These are phyloP conservation scores for Gibbula magus DNA, from an alignment of 2,888 invertebrate species.

Conservation along the genomic window DNA sequence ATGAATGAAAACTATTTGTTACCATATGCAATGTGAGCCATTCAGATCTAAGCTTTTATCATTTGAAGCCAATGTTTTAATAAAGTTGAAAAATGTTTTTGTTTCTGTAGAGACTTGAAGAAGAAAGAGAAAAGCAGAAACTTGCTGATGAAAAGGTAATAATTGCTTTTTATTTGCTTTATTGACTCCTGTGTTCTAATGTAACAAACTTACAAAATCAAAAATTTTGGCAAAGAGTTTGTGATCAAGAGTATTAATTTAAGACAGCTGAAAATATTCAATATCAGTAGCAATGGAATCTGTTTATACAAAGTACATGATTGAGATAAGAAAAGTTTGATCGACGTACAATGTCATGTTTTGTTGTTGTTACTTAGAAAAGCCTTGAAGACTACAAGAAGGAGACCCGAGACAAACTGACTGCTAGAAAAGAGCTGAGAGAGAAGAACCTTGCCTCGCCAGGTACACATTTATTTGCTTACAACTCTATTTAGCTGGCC, in stretches of 20 bases:
- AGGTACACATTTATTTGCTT: slow-evolving; percentile 51
- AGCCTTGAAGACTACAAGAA: slow-evolving; percentile 77
- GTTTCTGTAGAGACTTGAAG: slow-evolving; percentile 33
- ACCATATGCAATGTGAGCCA: no score
- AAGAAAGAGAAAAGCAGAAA: slow-evolving; percentile 53
- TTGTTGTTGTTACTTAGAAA: slow-evolving; percentile 53
- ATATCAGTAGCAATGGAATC: no score
- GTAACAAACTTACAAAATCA: no score
- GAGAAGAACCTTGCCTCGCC: slow-evolving; percentile 81
- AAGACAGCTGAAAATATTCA: no score
- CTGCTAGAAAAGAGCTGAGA: slow-evolving; percentile 82
- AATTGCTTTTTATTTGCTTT: neutral
- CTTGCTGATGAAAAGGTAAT: slow-evolving; percentile 7
- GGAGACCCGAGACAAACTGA: slow-evolving; percentile 82
- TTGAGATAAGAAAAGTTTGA: neutral
- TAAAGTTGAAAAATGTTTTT: neutral
- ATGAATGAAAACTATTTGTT: no score
- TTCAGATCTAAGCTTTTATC: no score
- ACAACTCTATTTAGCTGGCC: neutral
- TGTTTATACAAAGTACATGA: neutral
- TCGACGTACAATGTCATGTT: neutral
- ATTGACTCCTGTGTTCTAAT: neutral
- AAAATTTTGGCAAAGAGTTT: neutral
- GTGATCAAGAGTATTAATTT: neutral
- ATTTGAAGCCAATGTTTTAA: no score